Conservation (phyloP, 1,140 invertebrate species). For the Lithobius niger region DNA sequence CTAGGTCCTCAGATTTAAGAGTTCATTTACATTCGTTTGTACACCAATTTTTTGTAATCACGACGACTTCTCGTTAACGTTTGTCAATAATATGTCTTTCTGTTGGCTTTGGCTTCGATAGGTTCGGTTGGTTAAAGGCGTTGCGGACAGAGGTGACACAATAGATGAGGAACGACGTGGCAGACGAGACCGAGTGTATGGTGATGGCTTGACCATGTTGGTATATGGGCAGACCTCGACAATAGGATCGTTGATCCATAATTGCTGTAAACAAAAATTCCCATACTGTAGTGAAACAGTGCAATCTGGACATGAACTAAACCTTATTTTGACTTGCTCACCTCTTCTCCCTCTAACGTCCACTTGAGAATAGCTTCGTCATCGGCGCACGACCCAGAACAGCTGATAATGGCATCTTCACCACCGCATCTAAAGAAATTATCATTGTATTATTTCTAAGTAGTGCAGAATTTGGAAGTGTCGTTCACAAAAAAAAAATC, state of each 20-base stretch:
- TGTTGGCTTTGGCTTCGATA: too few species aligned
- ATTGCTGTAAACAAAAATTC: slow-evolving; percentile 25
- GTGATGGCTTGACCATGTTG: slow-evolving; percentile 18
- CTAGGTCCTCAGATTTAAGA: too few species aligned
- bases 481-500: too few species aligned
- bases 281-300: not conserved
- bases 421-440: slow-evolving; percentile 26
- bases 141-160: too few species aligned
- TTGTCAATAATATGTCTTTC: too few species aligned
- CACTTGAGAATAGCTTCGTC: slow-evolving; percentile 39
- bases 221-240: slow-evolving; percentile 28
- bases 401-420: slow-evolving; percentile 34
- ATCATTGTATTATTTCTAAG: not conserved
- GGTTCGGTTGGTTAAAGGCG: too few species aligned
- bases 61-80: too few species aligned
- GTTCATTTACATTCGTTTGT: too few species aligned
- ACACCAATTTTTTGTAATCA: too few species aligned
- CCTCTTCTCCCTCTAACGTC: slow-evolving; percentile 33
- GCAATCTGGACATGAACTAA: not conserved
- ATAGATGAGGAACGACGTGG: slow-evolving; percentile 13
- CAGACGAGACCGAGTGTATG: slow-evolving; percentile 13
- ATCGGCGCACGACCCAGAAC: slow-evolving; percentile 37
- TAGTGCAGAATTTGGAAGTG: too few species aligned
- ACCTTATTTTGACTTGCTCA: slow-evolving; percentile 16
- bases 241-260: slow-evolving; percentile 41